Percentiles rank a stretch among this genome's conserved stretches.
These are phyloP conservation scores for Meteorus sp. DNA, from an alignment of 1,140 invertebrate genomes.

Conservation along the genomic window DNA sequence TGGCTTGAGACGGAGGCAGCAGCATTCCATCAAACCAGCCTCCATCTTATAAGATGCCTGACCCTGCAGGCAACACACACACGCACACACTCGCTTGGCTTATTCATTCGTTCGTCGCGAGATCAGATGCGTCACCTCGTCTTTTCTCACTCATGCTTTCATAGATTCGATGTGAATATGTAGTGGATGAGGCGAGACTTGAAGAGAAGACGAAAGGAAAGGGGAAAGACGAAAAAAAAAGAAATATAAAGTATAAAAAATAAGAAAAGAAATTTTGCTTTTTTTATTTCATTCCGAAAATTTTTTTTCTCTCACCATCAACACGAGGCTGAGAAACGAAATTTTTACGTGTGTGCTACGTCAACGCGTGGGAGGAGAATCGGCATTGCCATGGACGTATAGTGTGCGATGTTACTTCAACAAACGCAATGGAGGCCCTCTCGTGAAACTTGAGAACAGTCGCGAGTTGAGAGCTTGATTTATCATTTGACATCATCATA, in stretches of 20 bases:
- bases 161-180: background rate
- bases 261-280: slow-evolving; percentile 1
- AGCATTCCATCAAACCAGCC: slow-evolving; percentile 54
- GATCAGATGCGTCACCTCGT: slow-evolving; percentile 8
- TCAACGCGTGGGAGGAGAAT: slow-evolving; percentile 24
- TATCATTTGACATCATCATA: background rate
- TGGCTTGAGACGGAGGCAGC: slow-evolving; percentile 42
- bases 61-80: slow-evolving; percentile 33
- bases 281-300: slow-evolving; percentile 21
- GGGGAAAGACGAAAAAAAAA: background rate
- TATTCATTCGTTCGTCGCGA: slow-evolving; percentile 19
- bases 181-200: background rate
- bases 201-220: background rate
- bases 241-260: slow-evolving; percentile 6
- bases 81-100: slow-evolving; percentile 16
- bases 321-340: background rate
- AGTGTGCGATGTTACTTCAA: background rate
- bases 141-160: slow-evolving; percentile 16
- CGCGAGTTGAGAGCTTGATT: background rate
- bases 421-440: slow-evolving; percentile 2
- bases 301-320: slow-evolving; percentile 19
- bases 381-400: slow-evolving; percentile 8
- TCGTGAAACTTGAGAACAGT: slow-evolving; percentile 2
- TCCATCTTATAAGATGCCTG: slow-evolving; percentile 44
- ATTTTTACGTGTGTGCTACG: background rate